Evolutionary conservation across 2,888 invertebrate species (phyloP).

Genomic region (Atethmia centrago): DNA sequence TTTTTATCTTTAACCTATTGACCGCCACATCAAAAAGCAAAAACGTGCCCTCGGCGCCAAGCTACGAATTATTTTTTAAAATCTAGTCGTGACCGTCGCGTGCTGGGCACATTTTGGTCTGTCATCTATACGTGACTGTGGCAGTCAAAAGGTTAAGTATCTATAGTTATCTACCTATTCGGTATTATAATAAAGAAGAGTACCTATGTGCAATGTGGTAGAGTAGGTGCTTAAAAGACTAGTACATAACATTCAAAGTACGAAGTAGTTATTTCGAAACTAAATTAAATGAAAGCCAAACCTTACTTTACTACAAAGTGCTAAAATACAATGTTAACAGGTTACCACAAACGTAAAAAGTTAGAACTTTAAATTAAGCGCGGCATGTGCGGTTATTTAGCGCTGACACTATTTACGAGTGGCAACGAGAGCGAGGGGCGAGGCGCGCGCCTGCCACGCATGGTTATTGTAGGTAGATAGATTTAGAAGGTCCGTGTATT

Average conservation of each 20-base stretch:
- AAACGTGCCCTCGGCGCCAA: too few relatives aligned
- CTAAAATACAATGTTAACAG: slow-evolving; percentile 36
- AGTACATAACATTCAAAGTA: slow-evolving; percentile 10
- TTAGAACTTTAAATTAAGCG: slow-evolving; percentile 48
- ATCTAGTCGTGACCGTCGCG: too few relatives aligned
- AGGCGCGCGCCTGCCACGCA: slow-evolving; percentile 47
- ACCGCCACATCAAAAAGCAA: too few relatives aligned
- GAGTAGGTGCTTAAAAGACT: neutral
- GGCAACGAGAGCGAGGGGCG: slow-evolving; percentile 54
- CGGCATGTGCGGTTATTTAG: slow-evolving; percentile 61
- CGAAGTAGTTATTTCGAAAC: slow-evolving; percentile 12
- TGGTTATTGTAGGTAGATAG: neutral
- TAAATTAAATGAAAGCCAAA: neutral
- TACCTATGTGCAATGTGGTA: neutral
- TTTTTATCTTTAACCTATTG: too few relatives aligned
- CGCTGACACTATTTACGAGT: slow-evolving; percentile 62
- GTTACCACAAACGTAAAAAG: slow-evolving; percentile 44
- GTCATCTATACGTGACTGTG: too few relatives aligned
- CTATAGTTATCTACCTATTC: neutral
- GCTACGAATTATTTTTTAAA: too few relatives aligned
- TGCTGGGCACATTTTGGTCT: too few relatives aligned
- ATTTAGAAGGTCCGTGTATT: slow-evolving; percentile 28
- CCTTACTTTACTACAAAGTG: slow-evolving; percentile 10
- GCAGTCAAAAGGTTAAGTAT: too few relatives aligned
- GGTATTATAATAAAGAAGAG: neutral